phyloP scores from a whole-genome alignment of 2,797 vertebrate genomes.

The Phoeniculus purpureus region DNA sequence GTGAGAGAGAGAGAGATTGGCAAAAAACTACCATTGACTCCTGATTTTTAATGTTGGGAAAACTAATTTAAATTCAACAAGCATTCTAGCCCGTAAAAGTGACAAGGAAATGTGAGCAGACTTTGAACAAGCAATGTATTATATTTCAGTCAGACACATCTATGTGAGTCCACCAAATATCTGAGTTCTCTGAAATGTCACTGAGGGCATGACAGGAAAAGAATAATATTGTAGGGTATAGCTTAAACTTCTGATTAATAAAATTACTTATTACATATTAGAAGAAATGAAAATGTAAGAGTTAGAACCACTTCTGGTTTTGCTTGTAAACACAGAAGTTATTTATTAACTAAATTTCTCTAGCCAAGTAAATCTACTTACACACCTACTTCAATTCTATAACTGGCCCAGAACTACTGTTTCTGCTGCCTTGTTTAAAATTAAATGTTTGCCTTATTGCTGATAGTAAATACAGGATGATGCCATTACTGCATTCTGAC shows the following conservation, averaged over 20 bases:
- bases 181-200: not conserved
- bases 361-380: not conserved
- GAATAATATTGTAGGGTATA: not conserved
- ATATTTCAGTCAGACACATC: not conserved
- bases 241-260: not conserved
- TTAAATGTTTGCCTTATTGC: not conserved
- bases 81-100: not conserved
- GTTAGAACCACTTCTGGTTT: not conserved
- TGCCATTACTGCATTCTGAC: not conserved
- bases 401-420: not conserved
- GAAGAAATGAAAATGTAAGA: not conserved
- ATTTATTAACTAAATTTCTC: conserved; percentile 8
- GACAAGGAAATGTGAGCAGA: not conserved
- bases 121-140: not conserved
- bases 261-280: conserved; percentile 5
- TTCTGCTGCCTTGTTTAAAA: conserved; percentile 7
- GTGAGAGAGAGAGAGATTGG: not conserved
- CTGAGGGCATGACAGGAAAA: not conserved
- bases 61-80: not conserved
- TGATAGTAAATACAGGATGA: not conserved
- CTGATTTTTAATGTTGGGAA: not conserved
- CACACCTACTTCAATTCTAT: not conserved
- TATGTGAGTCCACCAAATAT: not conserved
- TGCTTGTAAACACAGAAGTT: not conserved
- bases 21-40: not conserved